Percentiles rank a stretch among this genome's conserved stretches.
These are phyloP conservation scores for Chloropsis cyanopogon DNA, from an alignment of 2,113 vertebrate species.

Conservation along the genomic window DNA sequence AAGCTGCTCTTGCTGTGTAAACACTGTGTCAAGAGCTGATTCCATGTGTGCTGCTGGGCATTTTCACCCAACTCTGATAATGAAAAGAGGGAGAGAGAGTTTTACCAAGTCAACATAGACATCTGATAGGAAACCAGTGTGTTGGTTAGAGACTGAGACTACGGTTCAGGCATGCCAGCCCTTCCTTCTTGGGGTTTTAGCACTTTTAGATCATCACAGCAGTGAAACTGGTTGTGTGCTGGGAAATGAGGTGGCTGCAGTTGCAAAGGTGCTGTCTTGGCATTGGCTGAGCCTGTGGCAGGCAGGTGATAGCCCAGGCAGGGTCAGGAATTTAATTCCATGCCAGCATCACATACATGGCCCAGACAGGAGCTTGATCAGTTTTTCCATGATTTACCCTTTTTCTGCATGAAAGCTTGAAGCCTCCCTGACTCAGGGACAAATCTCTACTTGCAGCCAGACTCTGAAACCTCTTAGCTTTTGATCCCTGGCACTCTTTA, in stretches of 20 bases:
- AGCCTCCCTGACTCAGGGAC: not conserved
- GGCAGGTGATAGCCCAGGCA: not conserved
- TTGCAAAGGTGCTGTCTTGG: not conserved
- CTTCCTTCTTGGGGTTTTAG: not conserved
- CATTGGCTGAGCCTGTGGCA: not conserved
- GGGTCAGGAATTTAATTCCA: not conserved
- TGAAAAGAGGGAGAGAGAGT: not conserved
- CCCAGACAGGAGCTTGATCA: not conserved
- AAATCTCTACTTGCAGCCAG: not conserved
- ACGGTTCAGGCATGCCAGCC: not conserved
- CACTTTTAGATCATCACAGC: not conserved
- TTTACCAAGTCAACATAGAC: not conserved
- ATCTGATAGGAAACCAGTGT: not conserved
- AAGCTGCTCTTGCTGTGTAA: slow-evolving; percentile 16
- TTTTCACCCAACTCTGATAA: not conserved
- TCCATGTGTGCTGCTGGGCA: not conserved
- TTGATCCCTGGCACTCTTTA: not conserved
- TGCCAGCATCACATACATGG: too few relatives aligned
- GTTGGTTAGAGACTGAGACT: not conserved
- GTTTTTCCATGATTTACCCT: not conserved
- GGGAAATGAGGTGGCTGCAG: not conserved
- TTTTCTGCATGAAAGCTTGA: not conserved
- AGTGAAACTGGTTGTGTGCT: not conserved
- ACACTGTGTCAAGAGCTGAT: not conserved
- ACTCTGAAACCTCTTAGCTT: not conserved